Conservation (phyloP, 1,140 invertebrate species). For the Pentalonia nigronervosa region DNA sequence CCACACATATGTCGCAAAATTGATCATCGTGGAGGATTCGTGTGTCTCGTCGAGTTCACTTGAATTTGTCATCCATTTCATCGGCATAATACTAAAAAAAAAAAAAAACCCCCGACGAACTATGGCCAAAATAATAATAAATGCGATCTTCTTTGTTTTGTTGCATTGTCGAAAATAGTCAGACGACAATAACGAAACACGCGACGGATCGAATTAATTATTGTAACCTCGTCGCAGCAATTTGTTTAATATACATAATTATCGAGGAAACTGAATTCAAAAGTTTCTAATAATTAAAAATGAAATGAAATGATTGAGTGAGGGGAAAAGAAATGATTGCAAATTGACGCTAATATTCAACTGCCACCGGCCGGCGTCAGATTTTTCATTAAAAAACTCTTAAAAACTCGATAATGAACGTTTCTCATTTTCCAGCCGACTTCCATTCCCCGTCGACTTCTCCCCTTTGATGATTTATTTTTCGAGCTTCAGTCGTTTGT, state of each 20-base stretch:
- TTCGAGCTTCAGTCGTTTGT: constrained; percentile 38
- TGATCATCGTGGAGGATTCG: neutral
- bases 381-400: constrained; percentile 48
- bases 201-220: neutral
- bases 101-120: neutral
- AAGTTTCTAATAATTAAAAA: constrained; percentile 35
- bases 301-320: neutral
- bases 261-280: neutral
- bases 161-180: neutral
- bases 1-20: neutral
- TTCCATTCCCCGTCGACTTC: neutral
- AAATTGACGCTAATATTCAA: constrained; percentile 18
- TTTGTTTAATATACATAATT: neutral
- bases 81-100: neutral
- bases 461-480: constrained; percentile 40
- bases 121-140: neutral
- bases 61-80: neutral
- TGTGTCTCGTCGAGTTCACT: neutral
- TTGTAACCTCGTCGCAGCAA: neutral
- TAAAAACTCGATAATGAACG: constrained; percentile 50
- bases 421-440: constrained; percentile 40
- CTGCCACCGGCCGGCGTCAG: neutral
- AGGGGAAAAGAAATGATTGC: constrained; percentile 6
- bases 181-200: neutral
- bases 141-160: neutral